Conservation (phyloP, 2,888 invertebrate genomes). For the Empis stercorea region DNA sequence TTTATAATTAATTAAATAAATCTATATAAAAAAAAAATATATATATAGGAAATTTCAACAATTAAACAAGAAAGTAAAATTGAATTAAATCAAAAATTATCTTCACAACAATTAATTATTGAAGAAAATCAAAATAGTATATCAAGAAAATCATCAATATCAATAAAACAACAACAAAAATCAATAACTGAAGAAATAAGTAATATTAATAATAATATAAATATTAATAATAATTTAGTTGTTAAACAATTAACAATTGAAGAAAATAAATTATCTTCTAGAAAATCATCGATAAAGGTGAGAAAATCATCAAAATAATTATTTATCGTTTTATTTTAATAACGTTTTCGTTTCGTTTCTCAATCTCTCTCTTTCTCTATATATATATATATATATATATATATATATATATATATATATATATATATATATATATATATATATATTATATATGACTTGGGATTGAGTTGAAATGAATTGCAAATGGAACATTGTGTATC, state of each 20-base stretch:
- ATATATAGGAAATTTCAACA: conserved; percentile 14
- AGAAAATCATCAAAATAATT: neutral
- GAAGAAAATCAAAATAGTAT: conserved; percentile 17
- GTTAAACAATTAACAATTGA: no score
- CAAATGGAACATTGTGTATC: no score
- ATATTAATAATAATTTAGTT: no score
- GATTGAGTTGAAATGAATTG: no score
- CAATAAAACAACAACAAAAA: neutral
- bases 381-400: no score
- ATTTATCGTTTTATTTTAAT: no score
- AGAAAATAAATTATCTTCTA: neutral
- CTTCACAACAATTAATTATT: conserved; percentile 15
- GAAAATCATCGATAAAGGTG: neutral
- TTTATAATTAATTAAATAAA: neutral
- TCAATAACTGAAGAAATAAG: neutral
- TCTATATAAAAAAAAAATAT: neutral
- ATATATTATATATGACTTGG: no score
- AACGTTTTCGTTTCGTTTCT: no score
- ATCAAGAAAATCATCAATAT: conserved; percentile 25
- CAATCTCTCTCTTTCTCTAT: no score
- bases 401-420: no score
- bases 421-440: no score
- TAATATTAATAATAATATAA: no score
- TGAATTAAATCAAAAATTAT: conserved; percentile 24
- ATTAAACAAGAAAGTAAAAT: conserved; percentile 24